Base-by-base conservation (phyloP, 1,140 invertebrate genomes). In the Protaetia brevitarsis region DNA sequence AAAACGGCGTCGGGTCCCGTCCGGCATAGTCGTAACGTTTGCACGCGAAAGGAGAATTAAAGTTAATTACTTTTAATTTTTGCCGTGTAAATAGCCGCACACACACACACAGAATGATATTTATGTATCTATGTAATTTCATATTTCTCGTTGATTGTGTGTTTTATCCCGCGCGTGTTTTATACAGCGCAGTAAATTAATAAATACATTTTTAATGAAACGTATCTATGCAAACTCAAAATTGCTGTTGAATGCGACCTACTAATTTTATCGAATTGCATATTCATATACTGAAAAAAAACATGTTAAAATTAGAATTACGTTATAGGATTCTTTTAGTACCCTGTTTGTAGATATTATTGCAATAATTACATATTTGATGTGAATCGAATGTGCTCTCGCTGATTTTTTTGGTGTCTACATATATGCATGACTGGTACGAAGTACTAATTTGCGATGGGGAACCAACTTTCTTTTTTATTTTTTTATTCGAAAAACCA, bases 1-100 rank as follows among this genome's bases (percentile, higher is more conserved):
- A 51, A 16, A 51, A 51, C 13, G 1, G n/a, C n/a, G 2, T 19
- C 16, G 26, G 19, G 41, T 23, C 41, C 16, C 3, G 6, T 10
- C 41, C 41, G 19, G 26, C 21, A 51, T 51, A 51, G 41, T 23
- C 19, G 41, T 19, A 51, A 23, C 41, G 19, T 51, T 51, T 51
- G 41, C 41, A 51, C 41, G 41, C 41, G 26, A 51, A 51, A 51
- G 19, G 41, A 23, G 26, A 23, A 51, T 51, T 51, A 51, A 51
- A 51, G 41, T 51, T 51, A 51, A 51, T 19, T 51, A 51, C 19
- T 51, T 51, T 51, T 51, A 51, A 51, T 51, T 19, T 51, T 51
- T 51, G 16, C 41, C 19, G 26, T 23, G 19, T 51, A 51, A 5
- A 23, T 23, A 3, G 11, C 5, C 19, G 21, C 21, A 19, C 34